phyloP scores from a whole-genome alignment of 2,888 invertebrate genomes.

The Mamestra brassicae region DNA sequence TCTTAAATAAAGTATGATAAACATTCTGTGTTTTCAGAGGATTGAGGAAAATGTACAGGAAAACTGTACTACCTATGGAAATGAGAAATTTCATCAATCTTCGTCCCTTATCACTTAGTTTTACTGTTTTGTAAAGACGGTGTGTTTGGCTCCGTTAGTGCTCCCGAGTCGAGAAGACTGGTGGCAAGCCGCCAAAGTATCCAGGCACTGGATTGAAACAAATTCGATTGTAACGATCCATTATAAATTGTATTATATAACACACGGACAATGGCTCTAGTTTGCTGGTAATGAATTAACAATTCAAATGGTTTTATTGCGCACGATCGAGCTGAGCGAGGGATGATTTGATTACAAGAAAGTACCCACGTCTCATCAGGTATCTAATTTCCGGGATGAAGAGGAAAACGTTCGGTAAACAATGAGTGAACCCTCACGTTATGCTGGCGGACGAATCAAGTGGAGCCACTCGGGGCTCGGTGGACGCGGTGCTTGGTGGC shows the following conservation, averaged over 20 bases:
- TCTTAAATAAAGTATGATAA: conserved; percentile 49
- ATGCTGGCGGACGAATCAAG: conserved; percentile 41
- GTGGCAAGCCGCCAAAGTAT: conserved; percentile 45
- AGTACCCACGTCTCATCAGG: conserved; percentile 44
- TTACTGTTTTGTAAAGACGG: conserved; percentile 37
- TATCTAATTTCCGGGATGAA: conserved; percentile 53
- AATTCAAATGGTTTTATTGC: conserved; percentile 51
- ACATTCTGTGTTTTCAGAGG: conserved; percentile 39
- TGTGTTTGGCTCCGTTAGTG: conserved; percentile 7
- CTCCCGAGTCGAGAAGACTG: background rate
- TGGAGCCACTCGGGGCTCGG: conserved; percentile 30
- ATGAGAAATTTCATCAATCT: conserved; percentile 61
- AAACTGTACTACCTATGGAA: conserved; percentile 43
- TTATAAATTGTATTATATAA: conserved; percentile 46
- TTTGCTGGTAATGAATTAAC: conserved; percentile 44
- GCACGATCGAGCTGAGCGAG: conserved; percentile 33
- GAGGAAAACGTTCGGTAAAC: conserved; percentile 54
- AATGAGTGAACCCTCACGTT: conserved; percentile 36
- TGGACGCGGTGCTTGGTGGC: conserved; percentile 32
- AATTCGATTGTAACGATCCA: conserved; percentile 49
- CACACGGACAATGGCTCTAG: conserved; percentile 23
- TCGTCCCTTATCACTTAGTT: conserved; percentile 57
- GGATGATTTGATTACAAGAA: conserved; percentile 53
- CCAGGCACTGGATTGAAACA: conserved; percentile 41
- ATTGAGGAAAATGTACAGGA: conserved; percentile 52